Evolutionary conservation across 1,140 invertebrate genomes (phyloP).

Genomic region (Ruditapes philippinarum): DNA sequence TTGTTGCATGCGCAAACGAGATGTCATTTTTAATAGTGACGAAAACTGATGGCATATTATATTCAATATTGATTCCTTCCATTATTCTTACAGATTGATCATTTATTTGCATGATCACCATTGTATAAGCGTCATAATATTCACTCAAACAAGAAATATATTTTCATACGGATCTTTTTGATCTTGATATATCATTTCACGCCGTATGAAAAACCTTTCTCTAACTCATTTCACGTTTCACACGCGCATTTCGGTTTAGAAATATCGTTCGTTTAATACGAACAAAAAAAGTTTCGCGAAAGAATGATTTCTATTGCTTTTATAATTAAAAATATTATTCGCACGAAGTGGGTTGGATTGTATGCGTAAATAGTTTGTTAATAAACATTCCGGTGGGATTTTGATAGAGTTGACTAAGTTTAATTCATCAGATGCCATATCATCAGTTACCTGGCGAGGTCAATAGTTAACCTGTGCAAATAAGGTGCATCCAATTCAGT

Average conservation of each 20-base stretch:
- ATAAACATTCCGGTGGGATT: slow-evolving; percentile 4
- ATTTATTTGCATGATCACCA: slow-evolving; percentile 44
- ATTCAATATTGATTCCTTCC: neutral
- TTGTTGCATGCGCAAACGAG: too few relatives aligned
- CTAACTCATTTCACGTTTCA: slow-evolving; percentile 8
- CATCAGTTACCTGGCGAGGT: neutral
- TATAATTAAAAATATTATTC: slow-evolving; percentile 60
- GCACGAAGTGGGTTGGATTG: slow-evolving; percentile 14
- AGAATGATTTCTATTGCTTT: slow-evolving; percentile 43
- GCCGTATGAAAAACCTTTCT: neutral
- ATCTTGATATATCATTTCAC: slow-evolving; percentile 32
- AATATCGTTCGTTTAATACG: neutral
- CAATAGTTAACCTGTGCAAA: neutral
- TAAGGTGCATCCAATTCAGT: neutral
- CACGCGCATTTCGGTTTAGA: slow-evolving; percentile 4
- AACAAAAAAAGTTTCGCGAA: slow-evolving; percentile 44
- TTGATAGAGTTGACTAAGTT: slow-evolving; percentile 5
- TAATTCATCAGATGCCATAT: neutral
- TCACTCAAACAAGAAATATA: slow-evolving; percentile 36
- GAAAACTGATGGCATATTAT: too few relatives aligned
- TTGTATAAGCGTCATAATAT: neutral
- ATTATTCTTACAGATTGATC: slow-evolving; percentile 6
- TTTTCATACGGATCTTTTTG: slow-evolving; percentile 10
- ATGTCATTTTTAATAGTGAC: too few relatives aligned
- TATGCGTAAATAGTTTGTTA: slow-evolving; percentile 23